Percentiles rank a stretch among this genome's conserved stretches.
Conservation (phyloP, 2,888 invertebrate genomes). For the Lithophane semibrunnea region DNA sequence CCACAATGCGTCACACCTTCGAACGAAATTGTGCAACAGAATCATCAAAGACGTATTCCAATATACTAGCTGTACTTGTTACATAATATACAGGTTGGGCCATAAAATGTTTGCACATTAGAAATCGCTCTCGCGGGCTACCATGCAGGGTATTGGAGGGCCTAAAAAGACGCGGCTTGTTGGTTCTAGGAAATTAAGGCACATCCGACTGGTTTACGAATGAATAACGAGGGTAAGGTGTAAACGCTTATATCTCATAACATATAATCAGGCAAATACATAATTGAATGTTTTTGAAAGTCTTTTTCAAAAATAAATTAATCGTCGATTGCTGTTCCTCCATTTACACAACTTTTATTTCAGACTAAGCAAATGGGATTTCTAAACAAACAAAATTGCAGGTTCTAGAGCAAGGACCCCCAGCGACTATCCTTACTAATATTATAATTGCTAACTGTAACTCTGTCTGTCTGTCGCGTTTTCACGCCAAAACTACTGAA, state of each 20-base stretch:
- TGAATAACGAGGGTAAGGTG: not conserved
- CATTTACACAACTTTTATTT: not conserved
- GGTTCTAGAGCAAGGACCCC: too few species aligned
- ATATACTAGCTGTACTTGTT: constrained; percentile 15
- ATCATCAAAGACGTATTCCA: constrained; percentile 5
- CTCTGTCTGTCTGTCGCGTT: too few species aligned
- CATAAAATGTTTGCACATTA: not conserved
- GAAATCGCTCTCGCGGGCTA: not conserved
- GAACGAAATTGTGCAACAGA: constrained; percentile 27
- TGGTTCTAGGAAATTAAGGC: not conserved
- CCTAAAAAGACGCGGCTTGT: not conserved
- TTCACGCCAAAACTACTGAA: too few species aligned
- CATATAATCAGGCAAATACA: too few species aligned
- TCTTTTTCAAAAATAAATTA: not conserved
- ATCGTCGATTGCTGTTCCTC: not conserved
- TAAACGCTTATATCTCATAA: too few species aligned
- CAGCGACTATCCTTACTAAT: too few species aligned
- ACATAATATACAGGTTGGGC: not conserved
- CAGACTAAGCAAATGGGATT: too few species aligned
- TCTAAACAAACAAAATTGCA: too few species aligned
- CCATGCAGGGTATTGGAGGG: not conserved
- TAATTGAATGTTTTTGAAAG: too few species aligned
- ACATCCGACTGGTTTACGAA: not conserved
- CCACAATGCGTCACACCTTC: constrained; percentile 16
- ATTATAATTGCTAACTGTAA: too few species aligned